These are phyloP conservation scores for Sebastes fasciatus DNA, from an alignment of 2,113 vertebrate genomes.

Conservation along the genomic window DNA sequence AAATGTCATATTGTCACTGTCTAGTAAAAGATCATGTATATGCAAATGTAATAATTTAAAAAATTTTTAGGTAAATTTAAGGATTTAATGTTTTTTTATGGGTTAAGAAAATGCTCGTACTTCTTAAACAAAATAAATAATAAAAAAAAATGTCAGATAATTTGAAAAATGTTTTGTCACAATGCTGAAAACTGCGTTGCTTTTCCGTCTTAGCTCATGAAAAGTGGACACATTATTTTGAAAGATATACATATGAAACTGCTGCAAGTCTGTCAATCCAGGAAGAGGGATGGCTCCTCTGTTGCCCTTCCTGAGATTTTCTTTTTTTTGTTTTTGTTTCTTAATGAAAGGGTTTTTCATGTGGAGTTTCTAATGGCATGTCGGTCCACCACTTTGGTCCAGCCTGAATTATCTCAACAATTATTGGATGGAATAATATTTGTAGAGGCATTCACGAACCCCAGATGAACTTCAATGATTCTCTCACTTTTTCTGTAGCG, in stretches of 20 bases:
- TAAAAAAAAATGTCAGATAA: not conserved
- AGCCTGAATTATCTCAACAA: not conserved
- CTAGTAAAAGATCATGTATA: too few species aligned
- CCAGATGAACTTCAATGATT: not conserved
- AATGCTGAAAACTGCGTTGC: not conserved
- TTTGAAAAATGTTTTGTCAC: not conserved
- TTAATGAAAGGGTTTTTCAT: not conserved
- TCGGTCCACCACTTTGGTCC: not conserved
- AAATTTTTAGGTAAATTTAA: not conserved
- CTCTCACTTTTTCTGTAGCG: not conserved
- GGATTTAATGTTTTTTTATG: not conserved
- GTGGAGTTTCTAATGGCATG: not conserved
- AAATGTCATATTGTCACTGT: not conserved
- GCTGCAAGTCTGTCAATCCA: not conserved
- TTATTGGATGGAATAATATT: not conserved
- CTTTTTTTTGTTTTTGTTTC: not conserved
- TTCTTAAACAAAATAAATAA: not conserved
- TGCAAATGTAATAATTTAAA: not conserved
- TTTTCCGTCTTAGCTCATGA: not conserved
- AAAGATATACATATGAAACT: not conserved
- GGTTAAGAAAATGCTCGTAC: not conserved
- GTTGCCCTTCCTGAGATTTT: not conserved
- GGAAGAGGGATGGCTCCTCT: not conserved
- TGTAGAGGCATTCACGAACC: not conserved
- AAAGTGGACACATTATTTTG: not conserved